Evolutionary conservation across 2,888 invertebrate genomes (phyloP).

Genomic region (Rhamnusium bicolor): DNA sequence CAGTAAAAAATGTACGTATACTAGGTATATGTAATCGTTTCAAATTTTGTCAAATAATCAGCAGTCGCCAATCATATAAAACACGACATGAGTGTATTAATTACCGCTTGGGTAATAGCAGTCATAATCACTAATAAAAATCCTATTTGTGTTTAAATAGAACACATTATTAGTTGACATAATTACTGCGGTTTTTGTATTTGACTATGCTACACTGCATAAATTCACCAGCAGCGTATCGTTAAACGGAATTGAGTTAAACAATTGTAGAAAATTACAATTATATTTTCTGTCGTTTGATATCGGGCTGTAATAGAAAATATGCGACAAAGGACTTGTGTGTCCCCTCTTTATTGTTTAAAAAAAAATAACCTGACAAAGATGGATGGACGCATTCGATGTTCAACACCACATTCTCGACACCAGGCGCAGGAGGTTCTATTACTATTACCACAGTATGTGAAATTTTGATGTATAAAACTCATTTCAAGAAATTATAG

Average conservation of each 20-base stretch:
- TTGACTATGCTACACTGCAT: conserved; percentile 25
- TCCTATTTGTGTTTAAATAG: conserved; percentile 42
- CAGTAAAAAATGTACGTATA: neutral
- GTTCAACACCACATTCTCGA: too few relatives aligned
- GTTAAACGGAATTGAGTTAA: neutral
- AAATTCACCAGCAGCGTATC: neutral
- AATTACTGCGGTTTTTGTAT: conserved; percentile 47
- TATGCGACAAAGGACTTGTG: too few relatives aligned
- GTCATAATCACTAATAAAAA: conserved; percentile 28
- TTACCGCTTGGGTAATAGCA: neutral
- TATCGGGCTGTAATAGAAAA: too few relatives aligned
- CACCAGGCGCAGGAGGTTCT: too few relatives aligned
- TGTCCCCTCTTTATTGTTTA: too few relatives aligned
- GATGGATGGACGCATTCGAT: too few relatives aligned
- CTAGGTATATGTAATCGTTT: neutral
- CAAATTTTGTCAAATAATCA: neutral
- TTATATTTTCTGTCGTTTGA: too few relatives aligned
- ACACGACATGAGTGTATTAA: neutral
- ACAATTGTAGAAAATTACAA: too few relatives aligned
- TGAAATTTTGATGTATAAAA: too few relatives aligned
- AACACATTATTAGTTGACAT: conserved; percentile 43
- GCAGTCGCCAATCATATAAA: neutral
- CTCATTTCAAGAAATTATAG: too few relatives aligned
- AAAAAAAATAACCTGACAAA: too few relatives aligned
- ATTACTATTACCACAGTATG: too few relatives aligned